phyloP scores from a whole-genome alignment of 2,113 vertebrate species.

The Sapajus apella region DNA sequence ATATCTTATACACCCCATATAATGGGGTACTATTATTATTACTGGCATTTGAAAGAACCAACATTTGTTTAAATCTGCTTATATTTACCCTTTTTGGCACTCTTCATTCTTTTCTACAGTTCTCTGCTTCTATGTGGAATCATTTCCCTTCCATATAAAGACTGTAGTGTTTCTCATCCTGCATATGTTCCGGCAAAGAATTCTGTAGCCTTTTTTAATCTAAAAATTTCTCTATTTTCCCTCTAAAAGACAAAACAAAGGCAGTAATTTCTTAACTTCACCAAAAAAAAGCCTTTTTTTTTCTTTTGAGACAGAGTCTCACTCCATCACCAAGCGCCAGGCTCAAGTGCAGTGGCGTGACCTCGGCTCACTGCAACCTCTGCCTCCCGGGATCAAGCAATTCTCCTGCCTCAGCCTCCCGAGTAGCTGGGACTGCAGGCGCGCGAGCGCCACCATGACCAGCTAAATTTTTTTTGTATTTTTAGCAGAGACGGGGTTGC shows the following conservation, averaged over 20 bases:
- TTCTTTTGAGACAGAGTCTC: too few relatives aligned
- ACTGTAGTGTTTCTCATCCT: background rate
- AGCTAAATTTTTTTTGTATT: too few relatives aligned
- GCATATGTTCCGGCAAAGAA: background rate
- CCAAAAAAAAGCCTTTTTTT: background rate
- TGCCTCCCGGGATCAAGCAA: too few relatives aligned
- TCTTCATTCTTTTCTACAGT: background rate
- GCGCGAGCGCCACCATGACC: rapidly evolving
- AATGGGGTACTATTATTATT: background rate
- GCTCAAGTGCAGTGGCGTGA: too few relatives aligned
- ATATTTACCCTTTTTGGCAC: background rate
- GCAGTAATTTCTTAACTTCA: background rate
- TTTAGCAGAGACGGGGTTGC: too few relatives aligned
- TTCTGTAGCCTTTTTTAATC: background rate
- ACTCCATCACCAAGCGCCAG: too few relatives aligned
- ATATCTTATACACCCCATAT: background rate
- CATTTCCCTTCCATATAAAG: background rate
- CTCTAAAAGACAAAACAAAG: background rate
- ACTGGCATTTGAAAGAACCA: background rate
- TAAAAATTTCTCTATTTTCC: background rate
- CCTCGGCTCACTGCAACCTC: too few relatives aligned
- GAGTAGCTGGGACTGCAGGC: too few relatives aligned
- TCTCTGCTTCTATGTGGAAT: background rate
- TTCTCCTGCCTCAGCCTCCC: too few relatives aligned
- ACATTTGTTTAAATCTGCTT: background rate